phyloP scores from a whole-genome alignment of 2,113 vertebrate species.

The Hemichromis elongatus region DNA sequence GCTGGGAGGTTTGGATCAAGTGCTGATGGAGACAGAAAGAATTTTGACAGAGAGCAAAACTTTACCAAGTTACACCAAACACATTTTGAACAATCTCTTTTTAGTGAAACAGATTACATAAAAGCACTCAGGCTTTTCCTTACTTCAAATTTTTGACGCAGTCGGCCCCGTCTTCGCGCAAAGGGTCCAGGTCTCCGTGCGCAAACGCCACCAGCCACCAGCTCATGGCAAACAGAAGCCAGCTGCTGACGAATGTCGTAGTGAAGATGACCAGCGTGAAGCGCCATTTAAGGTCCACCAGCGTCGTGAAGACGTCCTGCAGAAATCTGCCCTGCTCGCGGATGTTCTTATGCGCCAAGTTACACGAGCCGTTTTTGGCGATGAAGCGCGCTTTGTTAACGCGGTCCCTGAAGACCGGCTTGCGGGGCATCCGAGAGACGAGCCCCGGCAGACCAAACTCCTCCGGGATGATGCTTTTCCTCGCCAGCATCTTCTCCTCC shows the following conservation, averaged over 20 bases:
- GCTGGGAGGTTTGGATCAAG: not conserved
- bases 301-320: conserved; percentile 97
- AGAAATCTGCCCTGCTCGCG: conserved; percentile 95
- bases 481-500: conserved; percentile 80
- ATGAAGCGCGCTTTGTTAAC: conserved; percentile 94
- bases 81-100: not conserved
- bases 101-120: not conserved
- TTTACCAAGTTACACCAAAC: not conserved
- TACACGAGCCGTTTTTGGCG: conserved; percentile 96
- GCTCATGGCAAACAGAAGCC: conserved; percentile 96
- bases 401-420: conserved; percentile 88
- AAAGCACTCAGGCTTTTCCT: conserved; percentile 23
- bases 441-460: conserved; percentile 92
- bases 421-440: conserved; percentile 84
- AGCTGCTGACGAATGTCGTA: conserved; percentile 96
- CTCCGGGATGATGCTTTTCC: conserved; percentile 98
- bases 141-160: conserved; percentile 93
- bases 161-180: conserved; percentile 6
- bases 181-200: conserved; percentile 85
- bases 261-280: conserved; percentile 98
- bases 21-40: not conserved
- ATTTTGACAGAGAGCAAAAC: not conserved
- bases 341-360: conserved; percentile 98
- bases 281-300: conserved; percentile 98
- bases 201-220: conserved; percentile 98